These are phyloP conservation scores for Drosophila micromelanica DNA, from an alignment of 1,140 invertebrate genomes.

Conservation along the genomic window DNA sequence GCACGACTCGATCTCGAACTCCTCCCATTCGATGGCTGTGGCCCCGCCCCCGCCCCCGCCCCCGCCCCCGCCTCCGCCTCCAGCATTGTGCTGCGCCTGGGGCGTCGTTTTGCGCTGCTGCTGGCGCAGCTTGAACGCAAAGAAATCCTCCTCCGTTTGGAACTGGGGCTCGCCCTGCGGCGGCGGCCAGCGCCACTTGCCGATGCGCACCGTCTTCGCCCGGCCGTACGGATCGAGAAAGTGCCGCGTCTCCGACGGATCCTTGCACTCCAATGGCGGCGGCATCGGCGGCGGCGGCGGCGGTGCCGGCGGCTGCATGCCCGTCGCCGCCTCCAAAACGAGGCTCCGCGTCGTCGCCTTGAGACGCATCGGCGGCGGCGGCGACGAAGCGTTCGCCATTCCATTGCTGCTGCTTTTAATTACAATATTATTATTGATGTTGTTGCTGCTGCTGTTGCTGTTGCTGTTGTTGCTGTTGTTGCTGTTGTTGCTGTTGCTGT, in stretches of 20 bases:
- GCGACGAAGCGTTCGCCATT: conserved; percentile 9
- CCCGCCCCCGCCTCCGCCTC: conserved; percentile 36
- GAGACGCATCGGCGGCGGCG: conserved; percentile 51
- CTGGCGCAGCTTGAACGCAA: conserved; percentile 95
- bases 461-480: conserved; percentile 1
- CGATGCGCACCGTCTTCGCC: conserved; percentile 97
- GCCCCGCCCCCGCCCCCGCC: conserved; percentile 43
- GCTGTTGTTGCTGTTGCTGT: background rate
- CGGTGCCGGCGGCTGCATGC: conserved; percentile 85
- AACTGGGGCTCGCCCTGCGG: conserved; percentile 90
- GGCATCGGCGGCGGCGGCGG: conserved; percentile 95
- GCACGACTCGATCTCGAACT: conserved; percentile 89
- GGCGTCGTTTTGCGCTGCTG: conserved; percentile 92
- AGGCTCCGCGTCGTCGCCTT: conserved; percentile 84
- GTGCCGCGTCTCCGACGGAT: conserved; percentile 90
- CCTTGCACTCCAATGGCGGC: conserved; percentile 91
- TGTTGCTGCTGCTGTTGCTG: background rate
- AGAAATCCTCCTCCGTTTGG: conserved; percentile 90
- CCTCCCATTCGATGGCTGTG: conserved; percentile 90
- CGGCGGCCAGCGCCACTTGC: conserved; percentile 98
- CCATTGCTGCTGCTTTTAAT: background rate
- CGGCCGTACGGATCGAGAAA: conserved; percentile 96
- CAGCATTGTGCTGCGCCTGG: conserved; percentile 84
- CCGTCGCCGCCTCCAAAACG: conserved; percentile 59
- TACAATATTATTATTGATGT: background rate